Base-by-base conservation (phyloP, 2,888 invertebrate genomes). In the Drosophila affinis region DNA sequence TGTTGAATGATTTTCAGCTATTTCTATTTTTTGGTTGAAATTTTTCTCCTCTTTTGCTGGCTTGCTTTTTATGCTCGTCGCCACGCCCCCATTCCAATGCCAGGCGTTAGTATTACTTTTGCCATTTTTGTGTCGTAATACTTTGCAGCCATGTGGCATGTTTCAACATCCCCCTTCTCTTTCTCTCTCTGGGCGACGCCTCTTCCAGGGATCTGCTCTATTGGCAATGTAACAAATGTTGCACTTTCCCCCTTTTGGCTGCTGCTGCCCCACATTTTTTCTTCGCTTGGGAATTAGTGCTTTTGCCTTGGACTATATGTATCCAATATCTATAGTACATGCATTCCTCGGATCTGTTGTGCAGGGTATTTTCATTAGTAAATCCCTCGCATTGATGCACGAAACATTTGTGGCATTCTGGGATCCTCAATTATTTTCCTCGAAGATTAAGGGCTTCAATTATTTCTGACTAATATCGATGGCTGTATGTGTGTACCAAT, bases 111-210 rank as follows among this genome's bases (percentile, higher is more conserved):
- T 21, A 21, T 21, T 21, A 21, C 21, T 21, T 21, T 21, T 61
- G 54, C 67, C 67, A 57, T 70, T 76, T 78, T 72, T 51, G 67
- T 76, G 77, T 80, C 77, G 75, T 79, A 71, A 70, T 72, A 72
- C 79, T 72, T 77, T 72, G 71, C 78, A 74, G 77, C 74, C 76
- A 85, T 80, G 83, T 76, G 70, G 81, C 81, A 75, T 64, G 72
- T 67, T 69, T 60, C 59, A 52, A 62, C 67, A 55, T 65, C 52
- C 64, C 55, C 12, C 47, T 34, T 3, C 54, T 34, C 32, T 60
- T 57, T 21, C 51, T 39, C 55, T 29, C 52, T 65, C 21, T 21
- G 21, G 34, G 47, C 56, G 21, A 49, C 55, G 54, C 59, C 67
- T 49, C 46, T 55, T 34, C 54, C 56, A 34, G 57, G 56, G 52